Percentiles rank a stretch among this genome's conserved stretches.
Conservation (phyloP, 2,113 vertebrate genomes). For the Rhodinocichla rosea region DNA sequence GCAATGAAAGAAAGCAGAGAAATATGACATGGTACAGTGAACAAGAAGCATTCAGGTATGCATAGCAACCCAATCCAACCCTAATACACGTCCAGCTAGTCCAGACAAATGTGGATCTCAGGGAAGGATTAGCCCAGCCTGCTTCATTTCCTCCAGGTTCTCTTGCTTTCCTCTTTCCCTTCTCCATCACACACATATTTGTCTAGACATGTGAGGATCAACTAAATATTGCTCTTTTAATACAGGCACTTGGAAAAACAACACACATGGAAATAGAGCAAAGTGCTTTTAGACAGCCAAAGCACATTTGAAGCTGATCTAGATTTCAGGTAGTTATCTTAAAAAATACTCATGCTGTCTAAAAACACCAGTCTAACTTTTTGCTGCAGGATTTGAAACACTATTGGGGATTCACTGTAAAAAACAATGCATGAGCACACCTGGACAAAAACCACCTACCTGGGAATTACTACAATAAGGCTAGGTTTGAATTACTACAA, state of each 20-base stretch:
- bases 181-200: background rate
- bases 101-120: background rate
- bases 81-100: background rate
- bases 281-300: background rate
- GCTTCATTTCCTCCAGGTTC: background rate
- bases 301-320: background rate
- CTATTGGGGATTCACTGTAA: background rate
- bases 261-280: background rate
- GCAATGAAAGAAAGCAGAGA: constrained; percentile 73
- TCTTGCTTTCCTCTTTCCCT: background rate
- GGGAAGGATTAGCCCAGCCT: background rate
- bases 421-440: background rate
- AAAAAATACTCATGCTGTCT: background rate
- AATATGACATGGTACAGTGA: constrained; percentile 57
- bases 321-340: background rate
- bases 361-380: background rate
- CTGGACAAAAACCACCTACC: background rate
- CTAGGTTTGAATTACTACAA: background rate
- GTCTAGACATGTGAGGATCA: background rate
- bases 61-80: constrained; percentile 9
- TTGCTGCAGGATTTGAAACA: background rate
- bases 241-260: background rate
- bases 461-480: background rate
- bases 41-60: constrained; percentile 30
- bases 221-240: background rate